These are phyloP conservation scores for Trachythela sp. DNA, from an alignment of 64 coral and sea anemone species.

Conservation along the genomic window DNA sequence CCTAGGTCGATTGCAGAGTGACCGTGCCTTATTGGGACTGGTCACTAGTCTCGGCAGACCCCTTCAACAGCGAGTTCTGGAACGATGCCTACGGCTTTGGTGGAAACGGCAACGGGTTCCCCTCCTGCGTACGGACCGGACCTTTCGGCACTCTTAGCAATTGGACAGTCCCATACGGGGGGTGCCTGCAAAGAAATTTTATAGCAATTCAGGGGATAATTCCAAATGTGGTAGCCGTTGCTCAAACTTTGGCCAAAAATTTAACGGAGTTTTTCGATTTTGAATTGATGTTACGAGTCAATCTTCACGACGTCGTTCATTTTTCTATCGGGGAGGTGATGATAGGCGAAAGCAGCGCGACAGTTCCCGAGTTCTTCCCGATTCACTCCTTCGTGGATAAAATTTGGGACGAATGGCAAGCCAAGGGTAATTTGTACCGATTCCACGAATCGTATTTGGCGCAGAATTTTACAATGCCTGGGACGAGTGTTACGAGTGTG, in stretches of 20 bases:
- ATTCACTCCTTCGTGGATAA: constrained; percentile 7
- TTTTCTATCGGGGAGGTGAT: not conserved
- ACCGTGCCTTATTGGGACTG: constrained; percentile 21
- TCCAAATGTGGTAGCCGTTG: not conserved
- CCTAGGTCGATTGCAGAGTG: constrained; percentile 4
- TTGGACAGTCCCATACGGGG: not conserved
- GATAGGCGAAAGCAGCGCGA: not conserved
- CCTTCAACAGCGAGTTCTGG: constrained; percentile 1
- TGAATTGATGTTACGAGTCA: not conserved
- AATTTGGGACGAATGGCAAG: constrained; percentile 1
- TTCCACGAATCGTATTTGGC: not conserved
- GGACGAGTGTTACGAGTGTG: not conserved
- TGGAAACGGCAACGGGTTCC: not conserved
- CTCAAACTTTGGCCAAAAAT: constrained; percentile 5
- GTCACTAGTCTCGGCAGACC: not conserved
- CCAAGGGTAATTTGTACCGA: not conserved
- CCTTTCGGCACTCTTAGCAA: not conserved
- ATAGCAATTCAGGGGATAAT: not conserved
- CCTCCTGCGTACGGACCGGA: not conserved
- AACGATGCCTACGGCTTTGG: not conserved
- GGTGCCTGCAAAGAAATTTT: constrained; percentile 12
- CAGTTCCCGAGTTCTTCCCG: not conserved
- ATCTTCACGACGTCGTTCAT: not conserved
- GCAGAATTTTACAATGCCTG: not conserved
- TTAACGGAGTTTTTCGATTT: not conserved